phyloP scores from a whole-genome alignment of 2,888 invertebrate genomes.

The Ochropacha duplaris region DNA sequence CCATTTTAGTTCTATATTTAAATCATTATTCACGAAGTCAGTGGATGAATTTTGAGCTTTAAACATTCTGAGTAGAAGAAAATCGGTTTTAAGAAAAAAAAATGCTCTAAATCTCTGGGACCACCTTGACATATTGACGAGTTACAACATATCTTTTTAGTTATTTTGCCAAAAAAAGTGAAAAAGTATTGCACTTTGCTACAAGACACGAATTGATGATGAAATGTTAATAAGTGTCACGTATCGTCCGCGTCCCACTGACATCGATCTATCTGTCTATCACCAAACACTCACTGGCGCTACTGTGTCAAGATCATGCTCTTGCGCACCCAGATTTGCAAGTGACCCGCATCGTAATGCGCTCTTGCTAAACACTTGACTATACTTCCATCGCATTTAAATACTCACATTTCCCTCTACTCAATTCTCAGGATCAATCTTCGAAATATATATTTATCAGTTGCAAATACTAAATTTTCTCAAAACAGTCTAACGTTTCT shows the following conservation, averaged over 20 bases:
- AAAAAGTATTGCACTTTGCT: constrained; percentile 39
- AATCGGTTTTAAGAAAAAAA: background rate
- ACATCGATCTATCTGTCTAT: constrained; percentile 43
- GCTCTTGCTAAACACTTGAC: constrained; percentile 25
- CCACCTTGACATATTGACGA: constrained; percentile 1
- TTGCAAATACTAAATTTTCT: background rate
- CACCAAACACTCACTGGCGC: constrained; percentile 11
- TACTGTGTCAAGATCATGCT: constrained; percentile 59
- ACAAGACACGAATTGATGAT: constrained; percentile 30
- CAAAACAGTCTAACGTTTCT: background rate
- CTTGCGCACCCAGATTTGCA: constrained; percentile 37
- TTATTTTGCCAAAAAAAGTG: background rate
- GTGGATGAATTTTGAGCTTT: too few species aligned
- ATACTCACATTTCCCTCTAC: background rate
- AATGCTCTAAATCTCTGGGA: background rate
- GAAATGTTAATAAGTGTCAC: constrained; percentile 44
- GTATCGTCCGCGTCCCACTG: constrained; percentile 44
- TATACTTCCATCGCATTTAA: background rate
- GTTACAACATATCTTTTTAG: constrained; percentile 1
- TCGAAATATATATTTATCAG: too few species aligned
- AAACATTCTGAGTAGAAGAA: too few species aligned
- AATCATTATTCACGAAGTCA: too few species aligned
- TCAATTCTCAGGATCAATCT: background rate
- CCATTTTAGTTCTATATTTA: background rate
- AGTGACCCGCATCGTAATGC: constrained; percentile 32